Conservation (phyloP, 2,797 vertebrate genomes). For the Schizopygopsis pylzovi region DNA sequence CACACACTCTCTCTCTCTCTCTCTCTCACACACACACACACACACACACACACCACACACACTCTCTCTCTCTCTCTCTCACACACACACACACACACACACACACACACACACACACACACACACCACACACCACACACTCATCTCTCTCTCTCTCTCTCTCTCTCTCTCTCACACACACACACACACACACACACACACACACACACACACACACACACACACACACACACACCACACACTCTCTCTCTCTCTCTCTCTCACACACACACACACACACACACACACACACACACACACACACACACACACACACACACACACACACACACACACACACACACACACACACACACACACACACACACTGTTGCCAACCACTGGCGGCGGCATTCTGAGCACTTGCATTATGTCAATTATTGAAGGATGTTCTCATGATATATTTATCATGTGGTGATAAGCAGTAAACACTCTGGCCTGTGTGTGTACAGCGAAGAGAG, state of each 20-base stretch:
- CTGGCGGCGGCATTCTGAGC: constrained; percentile 21
- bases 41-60: neutral
- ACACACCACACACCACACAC: neutral
- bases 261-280: neutral
- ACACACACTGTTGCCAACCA: neutral
- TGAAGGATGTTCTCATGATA: constrained; percentile 59
- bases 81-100: neutral
- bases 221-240: no score
- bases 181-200: no score
- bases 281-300: neutral
- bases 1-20: no score
- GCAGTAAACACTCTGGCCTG: constrained; percentile 60
- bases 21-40: neutral
- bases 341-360: neutral
- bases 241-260: no score
- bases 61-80: no score
- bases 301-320: no score
- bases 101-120: neutral
- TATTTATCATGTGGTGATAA: constrained; percentile 58
- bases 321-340: neutral
- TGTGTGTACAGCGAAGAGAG: constrained; percentile 54
- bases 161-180: neutral
- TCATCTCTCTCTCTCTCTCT: no score
- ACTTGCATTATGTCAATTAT: constrained; percentile 60
- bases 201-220: no score